These are phyloP conservation scores for Hyphantria cunea DNA, from an alignment of 1,140 invertebrate genomes.

Conservation along the genomic window DNA sequence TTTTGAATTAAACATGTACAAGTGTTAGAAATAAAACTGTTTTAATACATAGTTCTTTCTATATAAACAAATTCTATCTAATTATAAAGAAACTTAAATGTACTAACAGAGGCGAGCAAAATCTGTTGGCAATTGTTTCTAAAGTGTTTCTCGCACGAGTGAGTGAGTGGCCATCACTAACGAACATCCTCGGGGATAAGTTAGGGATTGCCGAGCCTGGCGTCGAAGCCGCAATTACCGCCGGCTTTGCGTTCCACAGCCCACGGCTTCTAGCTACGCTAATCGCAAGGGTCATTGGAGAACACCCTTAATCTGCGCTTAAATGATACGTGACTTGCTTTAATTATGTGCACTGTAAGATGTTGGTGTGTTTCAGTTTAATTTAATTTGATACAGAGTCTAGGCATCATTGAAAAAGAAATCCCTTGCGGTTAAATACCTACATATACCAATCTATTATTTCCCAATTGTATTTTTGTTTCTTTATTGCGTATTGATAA, in stretches of 20 bases:
- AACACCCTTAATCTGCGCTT: conserved; percentile 47
- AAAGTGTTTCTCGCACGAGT: conserved; percentile 17
- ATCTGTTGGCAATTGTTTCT: conserved; percentile 24
- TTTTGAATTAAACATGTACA: too few species aligned
- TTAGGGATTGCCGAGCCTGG: conserved; percentile 45
- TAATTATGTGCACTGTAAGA: conserved; percentile 29
- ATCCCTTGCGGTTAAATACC: too few species aligned
- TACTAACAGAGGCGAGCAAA: not conserved
- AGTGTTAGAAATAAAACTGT: too few species aligned
- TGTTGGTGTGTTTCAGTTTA: conserved; percentile 3
- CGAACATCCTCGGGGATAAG: conserved; percentile 46
- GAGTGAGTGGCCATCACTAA: conserved; percentile 39
- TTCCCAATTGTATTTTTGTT: too few species aligned
- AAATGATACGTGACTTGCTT: conserved; percentile 51
- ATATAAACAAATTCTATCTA: too few species aligned
- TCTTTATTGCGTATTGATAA: too few species aligned
- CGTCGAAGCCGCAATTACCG: conserved; percentile 62
- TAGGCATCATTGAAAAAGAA: too few species aligned
- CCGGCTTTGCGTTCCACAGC: conserved; percentile 52
- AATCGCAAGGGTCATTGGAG: conserved; percentile 48
- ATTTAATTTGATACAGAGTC: too few species aligned
- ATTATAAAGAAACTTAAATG: too few species aligned
- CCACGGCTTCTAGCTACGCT: conserved; percentile 35
- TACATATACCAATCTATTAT: too few species aligned
- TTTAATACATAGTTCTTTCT: too few species aligned